Base-by-base conservation (phyloP, 2,888 invertebrate genomes). In the Aromia moschata region DNA sequence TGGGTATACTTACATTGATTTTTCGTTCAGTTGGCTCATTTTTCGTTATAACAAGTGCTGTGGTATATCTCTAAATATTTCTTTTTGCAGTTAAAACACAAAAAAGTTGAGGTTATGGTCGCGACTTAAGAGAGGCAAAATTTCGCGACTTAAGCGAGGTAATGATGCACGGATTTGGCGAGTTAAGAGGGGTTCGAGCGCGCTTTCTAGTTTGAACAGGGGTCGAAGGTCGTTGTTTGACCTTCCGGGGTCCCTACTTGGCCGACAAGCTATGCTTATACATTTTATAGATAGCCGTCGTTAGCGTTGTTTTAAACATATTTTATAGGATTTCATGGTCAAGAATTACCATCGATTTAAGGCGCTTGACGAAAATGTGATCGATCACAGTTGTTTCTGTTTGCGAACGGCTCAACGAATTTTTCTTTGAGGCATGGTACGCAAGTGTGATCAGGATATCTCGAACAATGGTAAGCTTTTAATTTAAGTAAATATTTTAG, bases 221-320 rank as follows among this genome's bases (percentile, higher is more conserved):
- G 15, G 4, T 15, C 14, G 55, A 60, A 63, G 63, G 63, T 60
- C 53, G 47, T 4, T 16, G 12, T 16, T 43, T 53, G 45, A 62
- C 64, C 60, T 65, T 52, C 36, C 17, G 20, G 16, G 30, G 15
- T 31, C 31, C 18, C 33, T 44, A 56, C 61, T 57, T 58, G 62
- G 62, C n/a, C n/a, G n/a, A n/a, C n/a, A n/a, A n/a, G n/a, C n/a
- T n/a, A n/a, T n/a, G n/a, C n/a, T n/a, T n/a, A n/a, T n/a, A n/a
- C n/a, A 12, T 11, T n/a, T 20, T 20, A 30, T 33, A 33, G 33
- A 33, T 10, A 33, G 10, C n/a, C 2, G 33, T 7, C 4, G 25
- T 25, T n/a, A n/a, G n/a, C 25, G 25, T 25, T 25, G 11, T 33
- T 7, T 41, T 30, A 38, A n/a, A n/a, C 15, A 18, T 49, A 30